Evolutionary conservation across 2,888 invertebrate genomes (phyloP), one percentile per base, ranked within the genome.

Genomic region (Bombylius discolor): DNA sequence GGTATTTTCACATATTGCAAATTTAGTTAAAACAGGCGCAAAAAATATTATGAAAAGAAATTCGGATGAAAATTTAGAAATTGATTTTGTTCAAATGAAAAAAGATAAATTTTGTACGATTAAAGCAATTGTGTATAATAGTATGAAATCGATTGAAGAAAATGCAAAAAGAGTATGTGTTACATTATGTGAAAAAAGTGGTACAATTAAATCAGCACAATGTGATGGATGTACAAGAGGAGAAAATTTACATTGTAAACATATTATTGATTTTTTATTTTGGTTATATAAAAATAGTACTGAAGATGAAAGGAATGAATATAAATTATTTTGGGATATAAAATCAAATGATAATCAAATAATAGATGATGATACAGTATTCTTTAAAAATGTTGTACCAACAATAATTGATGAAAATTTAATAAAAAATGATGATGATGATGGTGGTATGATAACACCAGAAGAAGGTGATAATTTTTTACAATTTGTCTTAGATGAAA

Each of bases 21-120:
- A 62, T 46, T 55, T 63, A 8, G 61, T 64, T 4, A 53, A 57
- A 32, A 34, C 47, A 12, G 51, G 52, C 9, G 42, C 46, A 32
- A 50, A 45, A 13, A 46, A 56, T 31, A 42, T 52, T 39, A 46
- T 33, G 39, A 50, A 5, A 52, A 49, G 59, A 57, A 50, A 49
- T 47, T 33, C n/a, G 14, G 5, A 7, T 9, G 5, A 14, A 14
- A 23, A n/a, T 52, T 46, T 46, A 46, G 14, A 33, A 31, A 64
- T 71, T 4, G 72, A 73, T 56, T 71, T 65, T 49, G 72, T 73
- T 0, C 72, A 73, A 58, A 58, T 72, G 8, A 65, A 66, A 5
- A 62, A 67, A 5, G 53, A 53, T 9, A 52, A 46, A 1, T 34
- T 64, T 5, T 67, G 65, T 44, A n/a, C 11, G 3, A 11, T 44